These are phyloP conservation scores for Anabacerthia variegaticeps DNA, from an alignment of 2,797 vertebrate genomes.

Conservation along the genomic window DNA sequence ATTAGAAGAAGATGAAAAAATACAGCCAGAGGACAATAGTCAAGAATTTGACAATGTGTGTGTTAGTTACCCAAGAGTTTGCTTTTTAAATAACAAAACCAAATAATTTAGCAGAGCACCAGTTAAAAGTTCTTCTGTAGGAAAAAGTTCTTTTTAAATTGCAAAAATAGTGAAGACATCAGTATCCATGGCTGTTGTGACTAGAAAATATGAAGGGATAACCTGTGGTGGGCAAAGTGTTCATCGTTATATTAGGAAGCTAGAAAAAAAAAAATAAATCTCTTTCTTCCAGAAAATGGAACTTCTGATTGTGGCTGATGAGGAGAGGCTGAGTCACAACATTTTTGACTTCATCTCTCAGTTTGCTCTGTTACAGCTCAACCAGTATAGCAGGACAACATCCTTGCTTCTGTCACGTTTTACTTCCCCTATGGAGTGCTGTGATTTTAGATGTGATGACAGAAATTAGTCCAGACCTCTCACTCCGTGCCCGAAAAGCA, in stretches of 20 bases:
- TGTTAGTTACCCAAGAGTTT: not conserved
- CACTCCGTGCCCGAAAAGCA: not conserved
- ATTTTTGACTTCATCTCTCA: not conserved
- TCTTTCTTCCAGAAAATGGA: rapidly evolving
- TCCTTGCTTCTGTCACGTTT: not conserved
- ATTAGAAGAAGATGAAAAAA: not conserved
- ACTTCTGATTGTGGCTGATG: not conserved
- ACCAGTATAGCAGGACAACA: not conserved
- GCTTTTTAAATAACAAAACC: not conserved
- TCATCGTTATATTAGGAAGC: not conserved
- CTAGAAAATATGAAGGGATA: not conserved
- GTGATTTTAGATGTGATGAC: rapidly evolving
- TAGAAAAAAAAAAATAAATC: rapidly evolving
- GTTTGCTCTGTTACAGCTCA: not conserved
- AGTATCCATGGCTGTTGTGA: rapidly evolving
- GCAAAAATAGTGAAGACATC: not conserved
- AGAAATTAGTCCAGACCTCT: not conserved
- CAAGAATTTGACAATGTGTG: not conserved
- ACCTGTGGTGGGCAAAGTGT: rapidly evolving
- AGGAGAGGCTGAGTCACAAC: not conserved
- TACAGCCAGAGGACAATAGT: not conserved
- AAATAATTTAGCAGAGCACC: not conserved
- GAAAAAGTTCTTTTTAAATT: not conserved
- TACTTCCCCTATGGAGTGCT: rapidly evolving
- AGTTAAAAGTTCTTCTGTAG: not conserved